These are phyloP conservation scores for Poeciliopsis occidentalis DNA, from an alignment of 2,113 vertebrate genomes.

Conservation along the genomic window DNA sequence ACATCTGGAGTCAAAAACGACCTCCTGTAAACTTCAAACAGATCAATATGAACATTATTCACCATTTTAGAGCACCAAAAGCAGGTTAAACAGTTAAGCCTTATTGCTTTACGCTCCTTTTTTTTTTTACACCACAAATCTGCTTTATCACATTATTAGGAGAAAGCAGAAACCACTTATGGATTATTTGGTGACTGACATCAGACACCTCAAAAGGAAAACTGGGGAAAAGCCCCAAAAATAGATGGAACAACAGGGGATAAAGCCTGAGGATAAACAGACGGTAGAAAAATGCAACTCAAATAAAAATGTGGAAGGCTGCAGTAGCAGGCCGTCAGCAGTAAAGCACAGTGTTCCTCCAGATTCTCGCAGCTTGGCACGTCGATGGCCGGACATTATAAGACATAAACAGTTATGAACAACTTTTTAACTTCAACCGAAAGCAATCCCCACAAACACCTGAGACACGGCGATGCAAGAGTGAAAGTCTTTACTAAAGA, in stretches of 20 bases:
- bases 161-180: constrained; percentile 57
- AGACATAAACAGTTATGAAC: constrained; percentile 44
- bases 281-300: background rate
- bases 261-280: constrained; percentile 5
- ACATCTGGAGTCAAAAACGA: constrained; percentile 14
- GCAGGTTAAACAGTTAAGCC: constrained; percentile 25
- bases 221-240: constrained; percentile 38
- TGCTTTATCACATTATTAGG: constrained; percentile 27
- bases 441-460: constrained; percentile 25
- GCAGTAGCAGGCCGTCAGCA: constrained; percentile 1
- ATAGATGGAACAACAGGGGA: constrained; percentile 40
- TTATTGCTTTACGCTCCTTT: constrained; percentile 59
- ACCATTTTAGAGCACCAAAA: constrained; percentile 16
- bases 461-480: constrained; percentile 29
- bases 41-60: constrained; percentile 55
- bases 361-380: constrained; percentile 28
- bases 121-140: constrained; percentile 46
- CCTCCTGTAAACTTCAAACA: constrained; percentile 48
- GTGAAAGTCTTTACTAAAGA: background rate
- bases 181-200: constrained; percentile 41
- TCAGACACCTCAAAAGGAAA: constrained; percentile 34
- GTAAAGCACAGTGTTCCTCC: constrained; percentile 25
- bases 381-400: constrained; percentile 25
- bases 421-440: constrained; percentile 34
- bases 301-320: background rate